These are phyloP conservation scores for Drosophila kambysellisi DNA, from an alignment of 2,888 invertebrate species.

Conservation along the genomic window DNA sequence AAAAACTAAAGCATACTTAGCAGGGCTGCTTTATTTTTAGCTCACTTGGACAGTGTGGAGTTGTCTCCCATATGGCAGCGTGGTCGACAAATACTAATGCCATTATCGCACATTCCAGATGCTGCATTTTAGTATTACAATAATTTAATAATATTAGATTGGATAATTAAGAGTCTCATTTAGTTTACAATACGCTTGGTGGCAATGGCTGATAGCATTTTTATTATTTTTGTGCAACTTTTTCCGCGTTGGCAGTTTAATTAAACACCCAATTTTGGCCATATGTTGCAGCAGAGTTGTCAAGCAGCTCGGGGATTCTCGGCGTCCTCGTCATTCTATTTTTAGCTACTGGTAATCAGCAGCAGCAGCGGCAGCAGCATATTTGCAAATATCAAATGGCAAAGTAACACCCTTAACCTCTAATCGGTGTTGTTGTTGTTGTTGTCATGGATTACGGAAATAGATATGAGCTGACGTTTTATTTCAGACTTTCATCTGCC, in stretches of 20 bases:
- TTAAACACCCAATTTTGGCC: constrained; percentile 39
- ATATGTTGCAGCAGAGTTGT: constrained; percentile 46
- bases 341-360: constrained; percentile 61
- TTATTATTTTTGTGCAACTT: neutral
- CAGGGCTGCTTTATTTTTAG: constrained; percentile 34
- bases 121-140: neutral
- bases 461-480: constrained; percentile 40
- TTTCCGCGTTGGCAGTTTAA: constrained; percentile 30
- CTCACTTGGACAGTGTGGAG: neutral
- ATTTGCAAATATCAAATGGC: constrained; percentile 56
- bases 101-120: constrained; percentile 5
- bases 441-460: constrained; percentile 43
- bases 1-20: constrained; percentile 61
- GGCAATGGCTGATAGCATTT: constrained; percentile 40
- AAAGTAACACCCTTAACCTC: constrained; percentile 23
- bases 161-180: constrained; percentile 1
- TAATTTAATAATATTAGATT: neutral
- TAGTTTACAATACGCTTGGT: constrained; percentile 43
- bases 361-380: constrained; percentile 35
- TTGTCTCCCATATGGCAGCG: constrained; percentile 55
- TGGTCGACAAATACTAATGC: constrained; percentile 9
- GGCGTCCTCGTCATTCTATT: constrained; percentile 43
- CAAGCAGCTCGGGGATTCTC: constrained; percentile 27
- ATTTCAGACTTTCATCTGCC: constrained; percentile 8
- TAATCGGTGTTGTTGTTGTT: constrained; percentile 24